These are phyloP conservation scores for Calidris pygmaea DNA, from an alignment of 2,113 vertebrate species.

Conservation along the genomic window DNA sequence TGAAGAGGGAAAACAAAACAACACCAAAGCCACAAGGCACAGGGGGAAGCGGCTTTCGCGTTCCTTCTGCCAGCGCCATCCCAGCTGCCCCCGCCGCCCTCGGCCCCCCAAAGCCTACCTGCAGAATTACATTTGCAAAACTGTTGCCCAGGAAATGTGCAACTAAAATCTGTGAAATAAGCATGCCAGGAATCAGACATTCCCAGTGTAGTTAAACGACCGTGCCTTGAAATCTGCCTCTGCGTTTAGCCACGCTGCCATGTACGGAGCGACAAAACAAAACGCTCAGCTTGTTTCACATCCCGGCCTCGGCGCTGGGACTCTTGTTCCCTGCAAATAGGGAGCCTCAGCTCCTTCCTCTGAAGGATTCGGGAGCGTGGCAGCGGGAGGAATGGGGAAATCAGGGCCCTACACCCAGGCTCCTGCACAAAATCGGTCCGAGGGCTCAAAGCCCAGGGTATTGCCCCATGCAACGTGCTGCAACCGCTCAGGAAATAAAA, in stretches of 20 bases:
- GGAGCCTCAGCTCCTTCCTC: not conserved
- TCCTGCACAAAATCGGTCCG: not conserved
- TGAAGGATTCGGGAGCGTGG: not conserved
- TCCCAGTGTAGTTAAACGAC: conserved; percentile 58
- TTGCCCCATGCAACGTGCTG: accelerated
- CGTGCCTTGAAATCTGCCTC: conserved; percentile 62
- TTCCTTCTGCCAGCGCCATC: not conserved
- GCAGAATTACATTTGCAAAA: conserved; percentile 40
- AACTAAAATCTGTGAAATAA: conserved; percentile 65
- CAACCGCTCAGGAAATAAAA: not conserved
- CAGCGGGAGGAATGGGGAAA: not conserved
- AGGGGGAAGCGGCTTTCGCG: not conserved
- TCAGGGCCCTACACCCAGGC: not conserved
- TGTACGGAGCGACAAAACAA: conserved; percentile 31
- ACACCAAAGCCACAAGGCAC: not conserved
- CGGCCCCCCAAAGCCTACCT: conserved; percentile 28
- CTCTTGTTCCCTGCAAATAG: not conserved
- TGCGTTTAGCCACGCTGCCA: conserved; percentile 49
- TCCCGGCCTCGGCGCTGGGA: not conserved
- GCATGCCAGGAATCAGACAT: conserved; percentile 51
- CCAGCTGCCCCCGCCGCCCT: not conserved
- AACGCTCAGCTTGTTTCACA: conserved; percentile 11
- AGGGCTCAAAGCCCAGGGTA: not conserved
- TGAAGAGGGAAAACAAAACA: conserved; percentile 7
- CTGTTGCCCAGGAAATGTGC: conserved; percentile 51